A percentile compares a stretch with the other conserved stretches of the same genome.
These are phyloP conservation scores for Chascanopsetta lugubris DNA, from an alignment of 2,113 vertebrate genomes.

Conservation along the genomic window DNA sequence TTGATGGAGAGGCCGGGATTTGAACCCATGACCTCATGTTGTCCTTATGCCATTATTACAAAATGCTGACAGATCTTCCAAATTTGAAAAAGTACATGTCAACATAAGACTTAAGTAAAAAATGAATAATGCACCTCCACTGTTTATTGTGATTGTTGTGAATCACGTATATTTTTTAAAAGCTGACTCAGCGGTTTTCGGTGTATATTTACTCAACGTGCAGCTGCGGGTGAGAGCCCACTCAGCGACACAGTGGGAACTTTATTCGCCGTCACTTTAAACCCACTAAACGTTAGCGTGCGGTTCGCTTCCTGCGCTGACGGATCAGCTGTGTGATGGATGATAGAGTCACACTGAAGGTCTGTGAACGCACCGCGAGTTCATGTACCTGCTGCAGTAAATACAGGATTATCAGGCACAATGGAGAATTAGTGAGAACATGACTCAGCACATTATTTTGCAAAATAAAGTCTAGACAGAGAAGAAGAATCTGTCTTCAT, in stretches of 20 bases:
- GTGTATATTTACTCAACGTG: conserved; percentile 75
- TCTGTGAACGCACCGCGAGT: conserved; percentile 16
- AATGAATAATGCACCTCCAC: conserved; percentile 46
- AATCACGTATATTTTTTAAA: no score
- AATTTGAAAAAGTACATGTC: neutral
- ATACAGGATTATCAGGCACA: conserved; percentile 26
- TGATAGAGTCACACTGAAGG: conserved; percentile 35
- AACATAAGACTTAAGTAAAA: no score
- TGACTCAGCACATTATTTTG: conserved; percentile 13
- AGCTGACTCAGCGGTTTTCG: no score
- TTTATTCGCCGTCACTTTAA: conserved; percentile 67
- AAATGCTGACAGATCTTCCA: neutral
- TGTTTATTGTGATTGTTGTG: conserved; percentile 52
- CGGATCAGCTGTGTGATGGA: conserved; percentile 48
- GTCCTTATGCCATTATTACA: no score
- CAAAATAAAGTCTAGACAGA: no score
- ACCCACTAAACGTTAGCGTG: conserved; percentile 50
- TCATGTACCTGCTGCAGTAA: conserved; percentile 13
- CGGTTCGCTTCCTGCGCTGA: conserved; percentile 49
- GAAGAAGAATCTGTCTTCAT: no score
- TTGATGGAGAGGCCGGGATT: no score
- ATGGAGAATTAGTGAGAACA: conserved; percentile 13
- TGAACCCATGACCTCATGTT: no score
- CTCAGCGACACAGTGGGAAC: conserved; percentile 66
- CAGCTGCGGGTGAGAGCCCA: conserved; percentile 56